Percentiles rank a stretch among this genome's conserved stretches.
phyloP scores from a whole-genome alignment of 35 echinoderm and acorn worm genomes.

The Lytechinus pictus region DNA sequence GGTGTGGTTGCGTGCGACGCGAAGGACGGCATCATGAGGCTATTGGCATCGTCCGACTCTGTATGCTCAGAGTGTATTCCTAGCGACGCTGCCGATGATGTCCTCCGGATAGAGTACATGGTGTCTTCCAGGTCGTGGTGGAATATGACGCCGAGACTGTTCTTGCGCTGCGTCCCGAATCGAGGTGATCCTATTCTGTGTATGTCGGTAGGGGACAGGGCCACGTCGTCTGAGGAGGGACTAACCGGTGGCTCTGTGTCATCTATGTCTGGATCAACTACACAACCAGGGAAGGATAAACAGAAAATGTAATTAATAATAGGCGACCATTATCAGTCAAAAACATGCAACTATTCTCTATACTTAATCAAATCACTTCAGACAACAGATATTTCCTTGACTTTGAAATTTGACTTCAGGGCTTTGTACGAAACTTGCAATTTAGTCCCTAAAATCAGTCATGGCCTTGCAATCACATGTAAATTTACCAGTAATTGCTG shows the following conservation, averaged over 20 bases:
- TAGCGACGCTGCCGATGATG: constrained; percentile 15
- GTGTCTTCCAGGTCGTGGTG: neutral
- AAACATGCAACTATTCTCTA: too few species aligned
- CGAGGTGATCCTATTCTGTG: neutral
- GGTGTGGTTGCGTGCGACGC: constrained; percentile 62
- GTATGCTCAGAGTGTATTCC: neutral
- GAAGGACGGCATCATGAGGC: constrained; percentile 38
- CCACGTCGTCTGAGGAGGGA: constrained; percentile 23
- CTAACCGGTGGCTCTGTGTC: neutral
- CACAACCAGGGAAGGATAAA: neutral
- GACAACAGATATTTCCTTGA: too few species aligned
- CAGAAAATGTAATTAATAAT: neutral
- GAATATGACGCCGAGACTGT: constrained; percentile 24
- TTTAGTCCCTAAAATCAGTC: too few species aligned
- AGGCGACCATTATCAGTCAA: too few species aligned
- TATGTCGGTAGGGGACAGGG: constrained; percentile 18
- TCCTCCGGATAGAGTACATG: neutral
- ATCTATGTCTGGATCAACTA: constrained; percentile 3
- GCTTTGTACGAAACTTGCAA: too few species aligned
- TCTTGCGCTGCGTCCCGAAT: neutral
- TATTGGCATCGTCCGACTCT: constrained; percentile 42
- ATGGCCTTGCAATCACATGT: too few species aligned
- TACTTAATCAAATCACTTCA: too few species aligned
- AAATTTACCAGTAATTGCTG: too few species aligned
- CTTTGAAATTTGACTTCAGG: too few species aligned